These are phyloP conservation scores for Pangasianodon gigas DNA, from an alignment of 2,113 vertebrate species.

Conservation along the genomic window DNA sequence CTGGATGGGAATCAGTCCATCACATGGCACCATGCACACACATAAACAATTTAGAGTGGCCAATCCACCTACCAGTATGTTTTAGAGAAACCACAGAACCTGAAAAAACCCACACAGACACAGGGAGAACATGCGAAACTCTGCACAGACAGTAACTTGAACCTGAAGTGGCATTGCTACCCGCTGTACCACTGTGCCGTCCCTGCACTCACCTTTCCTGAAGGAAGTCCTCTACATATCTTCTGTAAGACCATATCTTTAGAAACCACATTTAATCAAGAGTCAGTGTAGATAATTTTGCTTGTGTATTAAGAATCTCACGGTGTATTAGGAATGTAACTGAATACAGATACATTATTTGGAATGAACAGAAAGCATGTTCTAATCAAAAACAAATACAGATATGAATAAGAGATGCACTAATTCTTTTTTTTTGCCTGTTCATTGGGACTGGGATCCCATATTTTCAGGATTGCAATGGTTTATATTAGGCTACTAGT, in stretches of 20 bases:
- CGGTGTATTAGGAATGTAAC: neutral
- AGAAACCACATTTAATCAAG: neutral
- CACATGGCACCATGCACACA: neutral
- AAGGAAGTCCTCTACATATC: neutral
- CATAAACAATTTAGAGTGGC: neutral
- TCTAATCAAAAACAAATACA: too few species aligned
- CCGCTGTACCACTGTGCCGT: neutral
- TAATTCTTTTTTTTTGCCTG: too few species aligned
- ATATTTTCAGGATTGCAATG: too few species aligned
- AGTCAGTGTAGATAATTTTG: neutral
- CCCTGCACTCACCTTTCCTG: neutral
- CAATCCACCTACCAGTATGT: neutral
- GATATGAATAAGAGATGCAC: too few species aligned
- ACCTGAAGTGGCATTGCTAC: neutral
- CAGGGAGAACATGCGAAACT: neutral
- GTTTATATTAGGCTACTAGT: neutral
- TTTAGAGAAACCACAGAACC: neutral
- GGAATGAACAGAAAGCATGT: neutral
- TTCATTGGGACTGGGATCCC: too few species aligned
- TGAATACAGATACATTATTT: neutral
- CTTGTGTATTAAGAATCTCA: neutral
- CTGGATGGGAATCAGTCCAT: neutral
- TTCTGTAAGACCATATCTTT: neutral
- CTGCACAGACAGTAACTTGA: neutral
- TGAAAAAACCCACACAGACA: neutral